Conservation (phyloP, 2,888 invertebrate species). For the Amiota communis region DNA sequence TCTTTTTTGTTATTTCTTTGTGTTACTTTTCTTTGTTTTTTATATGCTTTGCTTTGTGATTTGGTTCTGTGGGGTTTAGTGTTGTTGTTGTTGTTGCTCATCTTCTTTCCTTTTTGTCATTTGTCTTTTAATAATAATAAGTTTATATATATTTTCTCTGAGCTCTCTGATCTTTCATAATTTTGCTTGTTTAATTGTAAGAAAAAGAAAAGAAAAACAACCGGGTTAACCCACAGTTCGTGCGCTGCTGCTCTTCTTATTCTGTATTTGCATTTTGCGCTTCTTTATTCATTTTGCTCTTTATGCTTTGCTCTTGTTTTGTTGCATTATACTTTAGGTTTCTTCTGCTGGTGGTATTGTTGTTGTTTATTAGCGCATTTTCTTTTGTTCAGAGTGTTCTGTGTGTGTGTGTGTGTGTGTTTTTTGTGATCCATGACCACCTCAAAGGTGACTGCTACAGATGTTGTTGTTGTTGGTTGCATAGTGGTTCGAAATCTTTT, state of each 20-base stretch:
- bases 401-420: constrained; percentile 47
- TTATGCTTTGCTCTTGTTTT: constrained; percentile 3
- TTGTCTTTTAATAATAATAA: neutral
- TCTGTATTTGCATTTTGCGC: constrained; percentile 39
- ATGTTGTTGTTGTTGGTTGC: constrained; percentile 18
- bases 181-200: neutral
- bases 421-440: constrained; percentile 51
- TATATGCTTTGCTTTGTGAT: constrained; percentile 47
- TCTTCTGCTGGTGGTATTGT: constrained; percentile 21
- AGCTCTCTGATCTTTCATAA: neutral
- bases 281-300: constrained; percentile 30
- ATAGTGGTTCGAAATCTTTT: constrained; percentile 45
- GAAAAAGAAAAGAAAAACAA: neutral
- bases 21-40: constrained; percentile 31
- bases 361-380: constrained; percentile 44
- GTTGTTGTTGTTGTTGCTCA: constrained; percentile 28
- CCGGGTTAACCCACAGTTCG: neutral
- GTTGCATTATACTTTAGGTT: constrained; percentile 40
- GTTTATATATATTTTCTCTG: constrained; percentile 43
- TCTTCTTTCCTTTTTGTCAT: constrained; percentile 51
- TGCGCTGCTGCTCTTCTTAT: neutral
- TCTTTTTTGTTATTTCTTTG: constrained; percentile 19
- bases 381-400: constrained; percentile 37
- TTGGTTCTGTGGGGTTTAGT: constrained; percentile 36
- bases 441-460: constrained; percentile 50